Base-by-base conservation (phyloP, 2,113 vertebrate species). In the Tympanuchus pallidicinctus region DNA sequence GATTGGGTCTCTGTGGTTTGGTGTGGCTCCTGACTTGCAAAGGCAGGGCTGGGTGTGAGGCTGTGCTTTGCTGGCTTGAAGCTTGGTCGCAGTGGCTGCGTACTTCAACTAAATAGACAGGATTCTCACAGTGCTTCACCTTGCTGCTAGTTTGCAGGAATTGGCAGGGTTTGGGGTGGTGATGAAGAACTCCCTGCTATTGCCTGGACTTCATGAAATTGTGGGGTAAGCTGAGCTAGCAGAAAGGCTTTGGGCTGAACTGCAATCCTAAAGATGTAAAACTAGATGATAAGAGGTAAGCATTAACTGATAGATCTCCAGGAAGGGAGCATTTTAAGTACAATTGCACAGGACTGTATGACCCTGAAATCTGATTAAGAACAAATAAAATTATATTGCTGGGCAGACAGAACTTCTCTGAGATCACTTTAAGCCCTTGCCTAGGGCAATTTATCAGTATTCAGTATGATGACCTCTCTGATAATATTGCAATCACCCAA, bases 381-480 rank as follows among this genome's bases (percentile, higher is more conserved):
- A 69, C 79, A 94, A 93, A 95, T 95, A 79, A 86, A 95, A 90
- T 94, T 50, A 72, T 93, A 94, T 67, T 85, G 85, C 64, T 59
- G 74, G 77, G 67, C 74, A 90, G 65, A 72, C 64, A 85, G 70
- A 92, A 77, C 47, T 93, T 88, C 76, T 93, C 63, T 38, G 82
- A 56, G 34, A 90, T 47, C 69, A 45, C 15, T 88, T 86, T 76
- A 94, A 95, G 66, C 47, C 67, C 69, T 72, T 85, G 91, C 96
- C 89, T 48, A 21, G 54, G 60, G 87, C 89, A 67, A 2, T 85
- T 63, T 42, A 50, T 96, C 76, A 91, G 94, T 96, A 95, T 65
- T 91, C 82, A 91, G 2, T 72, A 52, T 57, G 47, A 50, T 80
- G 63, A 90, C 61, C 88, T 78, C 73, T 86, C 61, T 76, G 42